A percentile compares a stretch with the other conserved stretches of the same genome.
Conservation (phyloP, 1,140 invertebrate genomes). For the Mylabris phalerata region DNA sequence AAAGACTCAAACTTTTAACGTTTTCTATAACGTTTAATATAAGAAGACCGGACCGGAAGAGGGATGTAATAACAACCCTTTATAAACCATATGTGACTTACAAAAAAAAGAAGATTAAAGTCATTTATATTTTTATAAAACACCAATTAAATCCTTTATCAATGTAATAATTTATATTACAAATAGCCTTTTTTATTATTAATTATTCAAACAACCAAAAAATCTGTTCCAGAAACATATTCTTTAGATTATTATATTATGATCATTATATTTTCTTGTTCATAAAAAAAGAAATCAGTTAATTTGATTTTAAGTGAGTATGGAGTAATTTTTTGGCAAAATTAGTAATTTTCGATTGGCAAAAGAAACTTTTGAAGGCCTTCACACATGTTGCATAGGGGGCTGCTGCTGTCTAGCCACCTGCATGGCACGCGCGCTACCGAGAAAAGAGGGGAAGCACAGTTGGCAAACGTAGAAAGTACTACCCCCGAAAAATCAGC, state of each 20-base stretch:
- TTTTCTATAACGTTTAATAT: neutral
- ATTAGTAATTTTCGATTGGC: neutral
- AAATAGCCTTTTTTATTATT: no score
- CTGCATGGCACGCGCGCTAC: constrained; percentile 14
- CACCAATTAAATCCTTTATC: no score
- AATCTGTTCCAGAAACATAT: no score
- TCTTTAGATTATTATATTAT: no score
- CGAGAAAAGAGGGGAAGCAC: constrained; percentile 16
- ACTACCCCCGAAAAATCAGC: constrained; percentile 5
- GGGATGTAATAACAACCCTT: neutral
- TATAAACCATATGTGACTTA: neutral
- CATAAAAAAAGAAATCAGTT: no score
- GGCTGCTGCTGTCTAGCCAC: constrained; percentile 11
- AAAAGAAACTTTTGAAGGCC: constrained; percentile 3
- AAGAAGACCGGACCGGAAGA: neutral
- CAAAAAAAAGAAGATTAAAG: neutral
- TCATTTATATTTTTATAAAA: neutral
- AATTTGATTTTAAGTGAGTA: no score
- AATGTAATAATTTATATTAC: no score
- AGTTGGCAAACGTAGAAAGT: constrained; percentile 11
- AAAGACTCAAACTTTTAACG: neutral
- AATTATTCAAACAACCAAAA: no score
- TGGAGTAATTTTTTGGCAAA: no score
- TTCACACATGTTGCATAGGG: constrained; percentile 5
- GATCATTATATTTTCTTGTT: no score